Evolutionary conservation across 2,888 invertebrate genomes (phyloP), one percentile per base, ranked within the genome.

Genomic region (Mystacides longicornis): DNA sequence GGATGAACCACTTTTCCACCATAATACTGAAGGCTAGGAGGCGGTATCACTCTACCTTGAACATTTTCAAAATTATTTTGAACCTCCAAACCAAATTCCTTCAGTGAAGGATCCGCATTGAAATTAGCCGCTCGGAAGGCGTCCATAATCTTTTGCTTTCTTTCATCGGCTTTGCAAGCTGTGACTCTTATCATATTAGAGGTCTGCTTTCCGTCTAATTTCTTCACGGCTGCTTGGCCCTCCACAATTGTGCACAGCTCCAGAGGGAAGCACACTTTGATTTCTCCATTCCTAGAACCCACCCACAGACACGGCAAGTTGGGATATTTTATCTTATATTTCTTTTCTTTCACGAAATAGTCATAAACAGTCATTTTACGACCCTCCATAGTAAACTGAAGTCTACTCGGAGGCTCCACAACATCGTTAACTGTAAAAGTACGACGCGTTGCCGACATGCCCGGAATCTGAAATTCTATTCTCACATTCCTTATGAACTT

Each of bases 301-400:
- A 96, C 93, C 81, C 89, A 89, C 43, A 99, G 68, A 64, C 92
- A 92, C 19, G 91, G 94, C 53, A 93, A 69, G 47, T 87, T 68
- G 0, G 90, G 88, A 67, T 76, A 85, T 62, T 64, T 64, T 1
- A 82, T 63, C 37, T 71, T 70, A 67, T 79, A 79, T 16, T 57
- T 62, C 56, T 79, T 78, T 1, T 65, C 62, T 2, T 59, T 62
- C 1, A 2, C 19, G 59, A 72, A 81, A 64, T 82, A 81, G 2
- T 71, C 60, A 5, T 66, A 64, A 4, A 86, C 74, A 0, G 79
- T 78, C 2, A 72, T 67, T 45, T 54, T 52, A 18, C 64, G 67
- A 60, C 61, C 62, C 14, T 67, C 66, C 20, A 65, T 57, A 3
- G 61, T 62, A 59, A 81, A 82, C 22, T 23, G 65, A 52, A 73